Base-by-base conservation (phyloP, 2,797 vertebrate species). In the Rhodeus uyekii region DNA sequence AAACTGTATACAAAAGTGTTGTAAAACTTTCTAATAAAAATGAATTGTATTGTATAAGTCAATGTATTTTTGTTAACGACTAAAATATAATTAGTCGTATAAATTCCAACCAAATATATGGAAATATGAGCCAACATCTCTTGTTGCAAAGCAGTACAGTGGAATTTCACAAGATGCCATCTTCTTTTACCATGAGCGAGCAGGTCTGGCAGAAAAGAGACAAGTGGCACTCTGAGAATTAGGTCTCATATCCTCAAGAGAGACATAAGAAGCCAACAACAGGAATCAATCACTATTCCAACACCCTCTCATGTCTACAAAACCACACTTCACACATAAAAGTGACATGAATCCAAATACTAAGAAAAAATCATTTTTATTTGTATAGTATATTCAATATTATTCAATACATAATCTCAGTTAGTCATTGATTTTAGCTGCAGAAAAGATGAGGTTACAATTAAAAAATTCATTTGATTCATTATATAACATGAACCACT, bases 141-240 rank as follows among this genome's bases (percentile, higher is more conserved):
- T 53, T 67, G 34, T 12, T 68, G 34, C 63, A 32, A 85, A 79
- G 89, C 85, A 88, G 84, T 38, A 82, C 76, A 65, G 60, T 83
- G 81, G 72, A 64, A 72, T 87, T 88, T 86, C 50, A 86, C 86
- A 89, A n/a, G 78, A 76, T 91, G 89, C 34, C 1, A n/a, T 87
- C 78, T 94, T 89, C 19, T 89, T 90, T 94, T 93, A 92, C 89
- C 80, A 88, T 91, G 91, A 89, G 85, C 90, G 84, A 85, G 92
- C 89, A 90, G 39, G 64, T 55, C 42, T 36, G n/a, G 64, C 22
- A 63, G 53, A 10, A 55, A 24, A 76, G 39, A 5, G 39, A n/a
- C 78, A 69, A 53, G 13, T 46, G 72, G 29, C 34, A 58, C 36
- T 67, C 48, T 61, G 12, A 7, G 14, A 44, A 60, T 27, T 55